Percentiles rank a stretch among this genome's conserved stretches.
phyloP scores from a whole-genome alignment of 1,140 invertebrate genomes.

The Brachionus koreanus region DNA sequence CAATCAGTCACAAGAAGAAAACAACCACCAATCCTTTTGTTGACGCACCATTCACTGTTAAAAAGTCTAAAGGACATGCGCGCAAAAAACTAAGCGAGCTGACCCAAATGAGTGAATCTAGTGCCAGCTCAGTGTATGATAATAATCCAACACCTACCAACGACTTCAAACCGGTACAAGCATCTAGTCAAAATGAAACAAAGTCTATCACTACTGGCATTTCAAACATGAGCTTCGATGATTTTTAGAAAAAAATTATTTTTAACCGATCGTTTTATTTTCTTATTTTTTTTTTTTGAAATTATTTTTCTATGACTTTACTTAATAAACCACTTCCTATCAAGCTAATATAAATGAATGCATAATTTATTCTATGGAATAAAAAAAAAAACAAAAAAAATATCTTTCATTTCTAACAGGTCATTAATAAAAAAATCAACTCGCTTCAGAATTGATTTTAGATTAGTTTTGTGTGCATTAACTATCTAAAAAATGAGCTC shows the following conservation, averaged over 20 bases:
- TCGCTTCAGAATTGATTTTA: too few relatives aligned
- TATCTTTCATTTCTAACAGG: too few relatives aligned
- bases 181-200: conserved; percentile 9
- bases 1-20: not conserved
- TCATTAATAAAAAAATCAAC: too few relatives aligned
- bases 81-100: conserved; percentile 6
- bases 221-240: conserved; percentile 44
- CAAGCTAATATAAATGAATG: too few relatives aligned
- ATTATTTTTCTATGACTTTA: not conserved
- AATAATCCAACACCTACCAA: conserved; percentile 2
- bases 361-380: not conserved
- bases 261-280: not conserved
- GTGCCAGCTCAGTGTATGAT: not conserved
- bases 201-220: not conserved
- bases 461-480: too few relatives aligned
- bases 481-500: too few relatives aligned
- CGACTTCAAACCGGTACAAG: not conserved
- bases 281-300: not conserved
- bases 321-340: not conserved
- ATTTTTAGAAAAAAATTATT: conserved; percentile 3
- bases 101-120: not conserved
- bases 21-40: conserved; percentile 14
- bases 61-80: conserved; percentile 1
- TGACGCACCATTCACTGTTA: conserved; percentile 27
- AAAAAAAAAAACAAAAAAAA: too few relatives aligned